phyloP scores from a whole-genome alignment of 2,113 vertebrate genomes.

The Cyprinus carpio region DNA sequence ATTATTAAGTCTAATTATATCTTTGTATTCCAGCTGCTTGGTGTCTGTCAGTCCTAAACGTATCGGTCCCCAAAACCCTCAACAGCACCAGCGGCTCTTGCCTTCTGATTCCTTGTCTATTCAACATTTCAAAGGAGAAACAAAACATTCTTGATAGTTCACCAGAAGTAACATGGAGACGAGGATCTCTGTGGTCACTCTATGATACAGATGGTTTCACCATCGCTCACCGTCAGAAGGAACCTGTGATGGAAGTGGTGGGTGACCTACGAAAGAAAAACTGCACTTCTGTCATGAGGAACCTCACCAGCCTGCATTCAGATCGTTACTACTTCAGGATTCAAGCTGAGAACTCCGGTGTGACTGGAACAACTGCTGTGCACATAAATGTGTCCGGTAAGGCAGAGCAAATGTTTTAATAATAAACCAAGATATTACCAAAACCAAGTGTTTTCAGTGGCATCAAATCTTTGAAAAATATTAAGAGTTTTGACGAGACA shows the following conservation, averaged over 20 bases:
- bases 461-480: background rate
- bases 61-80: background rate
- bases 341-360: background rate
- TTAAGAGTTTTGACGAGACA: too few species aligned
- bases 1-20: background rate
- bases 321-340: slow-evolving; percentile 48
- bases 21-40: background rate
- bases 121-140: background rate
- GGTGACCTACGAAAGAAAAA: slow-evolving; percentile 45
- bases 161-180: slow-evolving; percentile 19
- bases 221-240: background rate
- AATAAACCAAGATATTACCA: background rate
- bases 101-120: background rate
- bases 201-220: slow-evolving; percentile 6
- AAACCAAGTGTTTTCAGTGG: background rate
- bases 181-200: slow-evolving; percentile 13
- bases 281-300: slow-evolving; percentile 49
- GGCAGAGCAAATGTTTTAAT: background rate
- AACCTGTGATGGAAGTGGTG: slow-evolving; percentile 21
- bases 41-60: background rate
- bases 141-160: background rate
- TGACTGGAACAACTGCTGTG: background rate
- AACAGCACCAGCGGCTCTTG: background rate
- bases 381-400: slow-evolving; percentile 39
- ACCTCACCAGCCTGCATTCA: slow-evolving; percentile 9